Evolutionary conservation across 30 jellyfish, hydroid and myxozoan genomes (phyloP), one percentile per base, ranked within the genome.

Genomic region (Nemopilema nomurai): DNA sequence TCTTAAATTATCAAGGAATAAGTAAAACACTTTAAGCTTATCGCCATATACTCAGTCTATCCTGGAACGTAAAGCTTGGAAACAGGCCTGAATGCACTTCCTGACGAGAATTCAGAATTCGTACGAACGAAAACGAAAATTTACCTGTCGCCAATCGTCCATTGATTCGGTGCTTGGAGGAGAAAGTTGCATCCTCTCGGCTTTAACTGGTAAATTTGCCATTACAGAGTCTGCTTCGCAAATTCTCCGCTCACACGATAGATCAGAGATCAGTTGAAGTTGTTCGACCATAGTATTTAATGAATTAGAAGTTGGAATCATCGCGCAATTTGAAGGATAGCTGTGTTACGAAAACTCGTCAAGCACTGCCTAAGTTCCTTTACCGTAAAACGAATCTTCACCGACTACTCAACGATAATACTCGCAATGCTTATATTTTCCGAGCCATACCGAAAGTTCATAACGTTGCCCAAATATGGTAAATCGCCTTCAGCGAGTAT

Each of bases 61-160:
- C 81, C 32, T 24, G 65, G 81, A 17, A 13, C 27, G 64, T 53
- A 71, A 28, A 53, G 24, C 64, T 53, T 71, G 62, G 81, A 71
- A 71, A 71, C 62, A 31, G 65, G 49, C 52, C 30, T 25, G 67
- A 68, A 80, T 53, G 85, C 67, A 76, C 75, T 90, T 75, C 86
- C 94, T 85, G 92, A 85, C 82, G 92, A 82, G 77, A 75, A 92
- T 87, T 86, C 84, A 89, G 77, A 88, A 89, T 27, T 84, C 93
- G 93, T 74, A 79, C 82, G 73, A 79, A 81, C 90, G 96, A 92
- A 76, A 79, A 87, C 89, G 85, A 57, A 87, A 78, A 82, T 82
- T 89, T 89, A 94, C 99, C 96, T 89, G 91, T 85, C 97, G 97
- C 99, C 99, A 94, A 74, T 94, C 99, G 90, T 94, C 99, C 93